phyloP scores from a whole-genome alignment of 1,140 invertebrate genomes.

The Batillaria attramentaria region DNA sequence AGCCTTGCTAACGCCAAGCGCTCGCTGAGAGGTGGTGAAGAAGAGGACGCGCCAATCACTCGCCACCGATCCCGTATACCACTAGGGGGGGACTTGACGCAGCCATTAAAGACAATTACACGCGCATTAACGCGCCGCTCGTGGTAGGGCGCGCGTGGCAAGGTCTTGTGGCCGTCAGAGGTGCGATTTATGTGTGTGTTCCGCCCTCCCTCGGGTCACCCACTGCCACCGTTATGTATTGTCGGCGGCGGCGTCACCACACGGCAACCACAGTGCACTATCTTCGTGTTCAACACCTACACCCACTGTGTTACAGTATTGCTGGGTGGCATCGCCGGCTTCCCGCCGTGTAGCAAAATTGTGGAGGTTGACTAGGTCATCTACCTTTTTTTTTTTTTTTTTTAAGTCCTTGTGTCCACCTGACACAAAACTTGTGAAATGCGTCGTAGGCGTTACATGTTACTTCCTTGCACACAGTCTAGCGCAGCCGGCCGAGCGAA shows the following conservation, averaged over 20 bases:
- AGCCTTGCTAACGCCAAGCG: background rate
- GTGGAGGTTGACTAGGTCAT: background rate
- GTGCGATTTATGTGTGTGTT: constrained; percentile 18
- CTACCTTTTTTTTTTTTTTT: background rate
- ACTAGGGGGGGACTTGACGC: constrained; percentile 1
- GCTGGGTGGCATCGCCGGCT: background rate
- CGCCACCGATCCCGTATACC: background rate
- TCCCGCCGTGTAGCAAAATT: too few species aligned
- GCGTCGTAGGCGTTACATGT: too few species aligned
- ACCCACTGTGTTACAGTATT: background rate
- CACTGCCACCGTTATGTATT: background rate
- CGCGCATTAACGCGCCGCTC: constrained; percentile 11
- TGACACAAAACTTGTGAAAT: too few species aligned
- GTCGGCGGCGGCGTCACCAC: too few species aligned
- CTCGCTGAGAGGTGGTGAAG: background rate
- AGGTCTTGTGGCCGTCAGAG: constrained; percentile 6
- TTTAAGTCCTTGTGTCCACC: too few species aligned
- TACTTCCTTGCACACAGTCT: too few species aligned
- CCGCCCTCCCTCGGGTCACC: background rate
- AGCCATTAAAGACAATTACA: constrained; percentile 31
- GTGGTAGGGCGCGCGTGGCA: background rate
- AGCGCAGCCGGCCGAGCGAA: too few species aligned
- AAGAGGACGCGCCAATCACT: background rate
- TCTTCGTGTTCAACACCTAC: background rate
- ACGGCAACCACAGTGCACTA: too few species aligned